Base-by-base conservation (phyloP, 2,888 invertebrate genomes). In the Xylophagus ater region DNA sequence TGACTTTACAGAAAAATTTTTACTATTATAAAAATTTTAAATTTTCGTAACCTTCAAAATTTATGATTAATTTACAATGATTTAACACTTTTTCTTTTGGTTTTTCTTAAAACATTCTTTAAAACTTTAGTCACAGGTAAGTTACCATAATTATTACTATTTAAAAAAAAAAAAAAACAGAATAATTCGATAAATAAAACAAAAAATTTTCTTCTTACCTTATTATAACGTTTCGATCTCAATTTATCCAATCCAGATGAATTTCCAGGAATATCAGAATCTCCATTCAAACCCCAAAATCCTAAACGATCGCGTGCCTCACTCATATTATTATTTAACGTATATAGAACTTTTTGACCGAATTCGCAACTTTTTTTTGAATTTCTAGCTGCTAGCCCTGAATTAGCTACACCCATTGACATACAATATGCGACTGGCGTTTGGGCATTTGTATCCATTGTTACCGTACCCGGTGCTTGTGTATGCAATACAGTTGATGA, bases 351-450 rank as follows among this genome's bases (percentile, higher is more conserved):
- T 14, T 10, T 19, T 21, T 39, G 26, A 30, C 39, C 17, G 29
- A 4, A 13, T 19, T 10, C 19, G 32, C 23, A 20, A 32, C 21
- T 39, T 17, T 29, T 25, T 17, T 34, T 35, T 7, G 34, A 23
- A 32, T 21, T 10, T 17, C 25, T 25, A 26, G 32, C 26, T 31
- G 10, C 9, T 10, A 12, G 53, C 54, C 10, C 13, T 19, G 58
- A 50, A 46, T 52, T 53, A 43, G 51, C 54, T 49, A 52, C 44
- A 42, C 53, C 54, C 53, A 58, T 58, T 52, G 60, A 56, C 53
- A 62, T 56, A 54, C 58, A 57, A 56, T 57, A 59, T 55, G 60
- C 59, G 51, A 62, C 55, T 46, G 59, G 50, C 41, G 51, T 59
- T 46, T 46, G 40, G 38, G 17, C 26, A 36, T 14, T 24, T 42